Evolutionary conservation across 2,888 invertebrate species (phyloP), one percentile per base, ranked within the genome.

Genomic region (Leucoptera coffeella): DNA sequence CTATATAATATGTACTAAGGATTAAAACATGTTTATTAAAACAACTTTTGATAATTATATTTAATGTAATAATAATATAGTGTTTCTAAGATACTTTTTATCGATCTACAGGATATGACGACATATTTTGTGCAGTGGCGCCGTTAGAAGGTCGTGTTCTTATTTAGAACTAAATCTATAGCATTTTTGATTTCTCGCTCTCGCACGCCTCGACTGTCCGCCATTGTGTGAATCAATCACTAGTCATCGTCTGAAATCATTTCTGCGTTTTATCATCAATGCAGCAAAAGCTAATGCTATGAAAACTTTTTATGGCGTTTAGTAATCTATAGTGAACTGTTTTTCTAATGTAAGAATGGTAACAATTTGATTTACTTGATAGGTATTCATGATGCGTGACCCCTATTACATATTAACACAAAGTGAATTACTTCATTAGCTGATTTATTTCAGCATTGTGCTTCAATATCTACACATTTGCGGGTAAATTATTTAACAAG

Each of bases 241-340:
- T 65, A 65, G 67, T 67, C 67, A 57, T 47, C 61, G 61, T 53
- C 53, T 50, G 60, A 60, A 59, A 61, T 60, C 50, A 60, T 47
- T 55, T 57, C 58, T 51, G 56, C 65, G 50, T 42, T 56, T 55
- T 62, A 55, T 55, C 61, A 60, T 54, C 45, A 62, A 69, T 72
- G 71, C 69, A 61, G 62, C 64, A 58, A 21, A 15, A 27, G 26
- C 22, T 10, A 17, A 69, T 69, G 71, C 69, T 65, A 72, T 72
- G 72, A 64, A 48, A 57, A 53, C 53, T 42, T 59, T 64, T 57
- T 51, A 71, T 65, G 69, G 69, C 64, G 67, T 69, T 55, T 58
- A 64, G 64, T 72, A 67, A 61, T 64, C 67, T 56, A 67, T 72
- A 71, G 72, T 72, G 72, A 72, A 64, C 57, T 56, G 69, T 71